phyloP scores from a whole-genome alignment of 2,888 invertebrate genomes.

The Deilephila elpenor region DNA sequence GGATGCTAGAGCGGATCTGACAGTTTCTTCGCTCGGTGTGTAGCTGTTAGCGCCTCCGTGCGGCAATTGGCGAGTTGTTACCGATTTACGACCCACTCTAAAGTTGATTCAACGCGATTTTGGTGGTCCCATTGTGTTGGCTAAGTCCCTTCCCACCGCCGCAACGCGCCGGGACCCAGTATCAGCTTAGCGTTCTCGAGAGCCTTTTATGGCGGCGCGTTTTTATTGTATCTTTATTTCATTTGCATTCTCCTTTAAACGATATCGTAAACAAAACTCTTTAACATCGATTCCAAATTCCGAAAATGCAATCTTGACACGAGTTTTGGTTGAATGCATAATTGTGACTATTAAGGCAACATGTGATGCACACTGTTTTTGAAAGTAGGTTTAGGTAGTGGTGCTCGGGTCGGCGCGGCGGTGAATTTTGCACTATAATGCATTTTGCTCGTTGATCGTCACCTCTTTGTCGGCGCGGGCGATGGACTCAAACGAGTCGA shows the following conservation, averaged over 20 bases:
- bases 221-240: constrained; percentile 74
- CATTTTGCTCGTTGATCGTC: constrained; percentile 71
- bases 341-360: constrained; percentile 33
- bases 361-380: constrained; percentile 28
- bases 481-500: constrained; percentile 69
- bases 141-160: constrained; percentile 64
- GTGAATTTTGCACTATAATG: constrained; percentile 55
- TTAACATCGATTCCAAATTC: constrained; percentile 48
- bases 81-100: constrained; percentile 81
- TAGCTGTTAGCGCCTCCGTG: constrained; percentile 79
- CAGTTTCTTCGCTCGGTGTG: constrained; percentile 62
- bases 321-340: constrained; percentile 47
- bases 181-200: constrained; percentile 63
- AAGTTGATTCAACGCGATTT: constrained; percentile 77
- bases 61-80: constrained; percentile 81
- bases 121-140: constrained; percentile 82
- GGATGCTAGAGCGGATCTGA: constrained; percentile 81
- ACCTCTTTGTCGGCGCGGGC: constrained; percentile 77
- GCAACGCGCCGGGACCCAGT: constrained; percentile 41
- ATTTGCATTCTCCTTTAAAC: constrained; percentile 67
- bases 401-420: constrained; percentile 33
- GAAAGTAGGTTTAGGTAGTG: constrained; percentile 43
- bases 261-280: constrained; percentile 63
- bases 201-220: constrained; percentile 69
- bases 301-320: constrained; percentile 39